Conservation (phyloP, 2,888 invertebrate species). For the Cryptops parisi region DNA sequence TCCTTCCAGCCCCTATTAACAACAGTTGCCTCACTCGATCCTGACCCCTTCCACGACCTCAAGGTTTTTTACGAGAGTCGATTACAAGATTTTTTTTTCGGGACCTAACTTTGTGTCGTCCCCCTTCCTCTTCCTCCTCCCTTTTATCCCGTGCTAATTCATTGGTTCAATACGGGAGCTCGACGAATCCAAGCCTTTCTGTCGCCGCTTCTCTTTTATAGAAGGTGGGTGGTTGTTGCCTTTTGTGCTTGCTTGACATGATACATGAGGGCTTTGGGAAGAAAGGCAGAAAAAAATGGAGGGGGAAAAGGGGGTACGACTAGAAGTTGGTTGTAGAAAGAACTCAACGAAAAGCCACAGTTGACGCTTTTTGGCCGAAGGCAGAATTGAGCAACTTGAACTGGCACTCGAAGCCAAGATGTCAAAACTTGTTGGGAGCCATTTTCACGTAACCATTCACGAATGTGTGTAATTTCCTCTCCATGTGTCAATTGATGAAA, state of each 20-base stretch:
- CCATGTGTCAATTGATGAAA: too few species aligned
- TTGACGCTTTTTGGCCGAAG: not conserved
- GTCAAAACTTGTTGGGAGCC: too few species aligned
- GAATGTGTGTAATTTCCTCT: too few species aligned
- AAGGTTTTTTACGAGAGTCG: constrained; percentile 3
- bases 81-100: constrained; percentile 7
- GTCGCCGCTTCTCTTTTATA: not conserved
- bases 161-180: not conserved
- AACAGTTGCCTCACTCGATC: not conserved
- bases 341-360: not conserved
- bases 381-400: too few species aligned
- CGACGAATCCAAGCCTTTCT: not conserved
- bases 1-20: constrained; percentile 3
- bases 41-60: not conserved
- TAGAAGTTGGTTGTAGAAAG: not conserved
- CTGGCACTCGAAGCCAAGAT: too few species aligned
- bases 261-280: constrained; percentile 7
- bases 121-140: constrained; percentile 2
- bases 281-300: not conserved
- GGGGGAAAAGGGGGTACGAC: not conserved
- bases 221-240: not conserved
- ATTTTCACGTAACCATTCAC: too few species aligned
- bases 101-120: not conserved
- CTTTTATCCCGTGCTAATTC: not conserved
- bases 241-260: constrained; percentile 9